Evolutionary conservation across 2,797 vertebrate genomes (phyloP).

Genomic region (Karalla daura): DNA sequence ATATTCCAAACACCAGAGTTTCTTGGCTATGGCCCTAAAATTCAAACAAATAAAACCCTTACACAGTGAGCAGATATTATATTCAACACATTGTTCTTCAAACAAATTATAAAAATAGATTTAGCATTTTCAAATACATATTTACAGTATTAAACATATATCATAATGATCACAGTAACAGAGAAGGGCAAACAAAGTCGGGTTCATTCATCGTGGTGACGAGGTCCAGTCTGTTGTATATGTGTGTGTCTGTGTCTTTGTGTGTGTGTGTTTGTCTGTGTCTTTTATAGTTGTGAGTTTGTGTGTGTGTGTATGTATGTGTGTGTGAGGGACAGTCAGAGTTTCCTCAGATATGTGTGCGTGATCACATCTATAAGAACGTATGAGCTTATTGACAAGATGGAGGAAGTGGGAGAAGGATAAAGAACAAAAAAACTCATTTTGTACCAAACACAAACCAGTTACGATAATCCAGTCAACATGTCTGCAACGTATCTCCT

Average conservation of each 20-base stretch:
- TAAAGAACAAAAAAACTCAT: conserved; percentile 2
- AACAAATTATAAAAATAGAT: conserved; percentile 95
- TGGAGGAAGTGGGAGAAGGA: conserved; percentile 2
- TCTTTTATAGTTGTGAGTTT: background rate
- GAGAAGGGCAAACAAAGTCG: conserved; percentile 9
- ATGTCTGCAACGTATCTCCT: conserved; percentile 11
- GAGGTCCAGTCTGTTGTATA: conserved; percentile 46
- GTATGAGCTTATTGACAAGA: conserved; percentile 41
- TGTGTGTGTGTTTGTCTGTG: conserved; percentile 27
- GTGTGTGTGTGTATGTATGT: conserved; percentile 26
- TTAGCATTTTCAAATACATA: conserved; percentile 89
- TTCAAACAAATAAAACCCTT: conserved; percentile 80
- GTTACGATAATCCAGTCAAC: conserved; percentile 38
- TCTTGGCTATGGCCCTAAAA: conserved; percentile 76
- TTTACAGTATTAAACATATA: conserved; percentile 90
- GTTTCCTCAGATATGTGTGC: conserved; percentile 31
- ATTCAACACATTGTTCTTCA: conserved; percentile 85
- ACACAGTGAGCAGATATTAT: conserved; percentile 85
- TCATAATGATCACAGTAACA: conserved; percentile 76
- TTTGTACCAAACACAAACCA: conserved; percentile 49
- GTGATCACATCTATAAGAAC: conserved; percentile 37
- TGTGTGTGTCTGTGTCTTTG: background rate
- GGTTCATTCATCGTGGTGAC: conserved; percentile 47
- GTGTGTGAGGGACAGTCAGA: conserved; percentile 17
- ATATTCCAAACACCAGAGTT: conserved; percentile 77